These are phyloP conservation scores for Platichthys stellatus DNA, from an alignment of 2,113 vertebrate species.

Conservation along the genomic window DNA sequence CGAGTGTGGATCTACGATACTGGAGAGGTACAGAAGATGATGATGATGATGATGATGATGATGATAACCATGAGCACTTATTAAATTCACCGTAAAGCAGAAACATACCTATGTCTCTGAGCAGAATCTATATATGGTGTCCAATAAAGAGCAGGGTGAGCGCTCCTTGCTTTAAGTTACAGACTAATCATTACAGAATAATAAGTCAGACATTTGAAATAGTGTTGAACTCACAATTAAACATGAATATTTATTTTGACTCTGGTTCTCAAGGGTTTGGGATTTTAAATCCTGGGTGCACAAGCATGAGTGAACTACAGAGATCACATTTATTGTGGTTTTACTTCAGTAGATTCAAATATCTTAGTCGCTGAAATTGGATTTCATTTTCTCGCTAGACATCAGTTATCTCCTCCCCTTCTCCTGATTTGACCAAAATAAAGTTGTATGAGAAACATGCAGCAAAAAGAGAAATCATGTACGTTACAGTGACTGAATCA, in stretches of 20 bases:
- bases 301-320: not conserved
- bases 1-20: constrained; percentile 97
- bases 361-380: constrained; percentile 7
- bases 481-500: not conserved
- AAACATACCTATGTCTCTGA: no score
- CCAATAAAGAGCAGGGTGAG: not conserved
- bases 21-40: constrained; percentile 88
- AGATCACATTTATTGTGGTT: not conserved
- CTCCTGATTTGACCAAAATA: constrained; percentile 4
- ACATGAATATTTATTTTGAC: no score
- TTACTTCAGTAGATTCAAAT: not conserved
- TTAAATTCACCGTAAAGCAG: no score
- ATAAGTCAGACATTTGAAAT: no score
- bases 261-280: no score
- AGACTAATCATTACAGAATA: not conserved
- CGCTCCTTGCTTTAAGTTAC: not conserved
- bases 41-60: no score
- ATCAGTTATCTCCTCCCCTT: constrained; percentile 1
- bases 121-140: no score
- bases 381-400: constrained; percentile 1
- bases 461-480: not conserved
- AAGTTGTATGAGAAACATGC: not conserved
- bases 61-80: not conserved
- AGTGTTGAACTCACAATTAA: not conserved
- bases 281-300: not conserved